phyloP scores from a whole-genome alignment of 1,140 invertebrate genomes.

The Zaprionus lachaisei region DNA sequence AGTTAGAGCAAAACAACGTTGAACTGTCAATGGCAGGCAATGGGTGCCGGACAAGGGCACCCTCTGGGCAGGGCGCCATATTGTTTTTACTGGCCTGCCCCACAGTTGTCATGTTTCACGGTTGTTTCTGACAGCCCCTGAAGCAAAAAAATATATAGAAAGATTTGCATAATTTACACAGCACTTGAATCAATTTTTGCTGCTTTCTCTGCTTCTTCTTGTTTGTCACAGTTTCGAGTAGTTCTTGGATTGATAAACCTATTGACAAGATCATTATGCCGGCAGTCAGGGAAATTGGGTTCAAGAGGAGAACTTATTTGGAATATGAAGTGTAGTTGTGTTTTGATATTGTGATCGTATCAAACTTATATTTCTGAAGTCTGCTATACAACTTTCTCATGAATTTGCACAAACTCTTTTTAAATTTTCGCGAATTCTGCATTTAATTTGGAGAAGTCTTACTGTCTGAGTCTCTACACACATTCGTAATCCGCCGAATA shows the following conservation, averaged over 20 bases:
- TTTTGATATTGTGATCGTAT: too few species aligned
- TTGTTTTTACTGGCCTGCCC: constrained; percentile 77
- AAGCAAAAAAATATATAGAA: constrained; percentile 55
- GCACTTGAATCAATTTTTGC: constrained; percentile 66
- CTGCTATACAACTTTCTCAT: not conserved
- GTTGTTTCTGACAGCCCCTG: constrained; percentile 73
- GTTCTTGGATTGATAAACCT: constrained; percentile 78
- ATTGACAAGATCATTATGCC: constrained; percentile 80
- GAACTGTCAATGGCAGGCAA: constrained; percentile 75
- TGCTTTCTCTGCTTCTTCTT: constrained; percentile 4
- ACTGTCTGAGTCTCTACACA: not conserved
- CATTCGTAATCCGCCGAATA: not conserved
- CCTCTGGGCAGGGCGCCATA: constrained; percentile 71
- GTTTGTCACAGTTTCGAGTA: constrained; percentile 61
- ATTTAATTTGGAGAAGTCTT: not conserved
- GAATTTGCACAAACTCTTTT: not conserved
- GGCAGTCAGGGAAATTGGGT: not conserved
- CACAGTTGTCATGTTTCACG: constrained; percentile 77
- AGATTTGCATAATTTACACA: constrained; percentile 82
- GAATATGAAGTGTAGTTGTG: not conserved
- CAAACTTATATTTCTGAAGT: not conserved
- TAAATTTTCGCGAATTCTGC: constrained; percentile 7
- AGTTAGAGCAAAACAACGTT: constrained; percentile 72
- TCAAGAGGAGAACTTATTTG: not conserved
- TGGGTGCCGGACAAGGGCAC: constrained; percentile 37